Evolutionary conservation across 1,140 invertebrate species (phyloP).

Genomic region (Mercenaria mercenaria): DNA sequence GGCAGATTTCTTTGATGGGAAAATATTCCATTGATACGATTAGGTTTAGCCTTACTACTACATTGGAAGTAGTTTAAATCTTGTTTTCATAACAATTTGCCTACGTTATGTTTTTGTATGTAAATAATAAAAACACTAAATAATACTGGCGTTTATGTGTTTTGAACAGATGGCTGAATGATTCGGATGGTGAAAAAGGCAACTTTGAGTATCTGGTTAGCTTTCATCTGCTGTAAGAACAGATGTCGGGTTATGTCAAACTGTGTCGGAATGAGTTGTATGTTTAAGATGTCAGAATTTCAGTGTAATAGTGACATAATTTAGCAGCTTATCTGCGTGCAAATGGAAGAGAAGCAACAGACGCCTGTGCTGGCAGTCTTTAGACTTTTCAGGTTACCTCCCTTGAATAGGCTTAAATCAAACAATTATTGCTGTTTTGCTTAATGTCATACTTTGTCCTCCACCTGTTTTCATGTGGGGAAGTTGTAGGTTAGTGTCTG

Average conservation of each 20-base stretch:
- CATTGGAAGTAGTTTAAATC: neutral
- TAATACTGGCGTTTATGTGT: neutral
- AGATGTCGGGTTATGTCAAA: neutral
- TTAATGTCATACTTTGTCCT: too few relatives aligned
- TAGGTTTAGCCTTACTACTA: neutral
- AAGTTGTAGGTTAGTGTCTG: too few relatives aligned
- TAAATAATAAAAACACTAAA: neutral
- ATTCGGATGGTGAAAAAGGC: neutral
- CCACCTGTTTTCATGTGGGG: too few relatives aligned
- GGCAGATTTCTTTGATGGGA: too few relatives aligned
- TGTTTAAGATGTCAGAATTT: too few relatives aligned
- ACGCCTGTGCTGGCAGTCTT: too few relatives aligned
- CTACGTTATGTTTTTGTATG: neutral
- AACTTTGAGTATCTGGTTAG: neutral
- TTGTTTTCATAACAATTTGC: neutral
- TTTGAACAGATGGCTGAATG: constrained; percentile 1
- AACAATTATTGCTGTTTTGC: too few relatives aligned
- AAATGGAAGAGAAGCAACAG: too few relatives aligned
- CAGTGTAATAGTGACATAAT: too few relatives aligned
- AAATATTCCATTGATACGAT: neutral
- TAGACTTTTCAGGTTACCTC: too few relatives aligned
- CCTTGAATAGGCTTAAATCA: too few relatives aligned
- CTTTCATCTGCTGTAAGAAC: neutral
- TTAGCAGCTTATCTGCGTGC: too few relatives aligned
- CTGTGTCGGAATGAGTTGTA: neutral